phyloP scores from a whole-genome alignment of 1,140 invertebrate species.

The Plutomurus gul region DNA sequence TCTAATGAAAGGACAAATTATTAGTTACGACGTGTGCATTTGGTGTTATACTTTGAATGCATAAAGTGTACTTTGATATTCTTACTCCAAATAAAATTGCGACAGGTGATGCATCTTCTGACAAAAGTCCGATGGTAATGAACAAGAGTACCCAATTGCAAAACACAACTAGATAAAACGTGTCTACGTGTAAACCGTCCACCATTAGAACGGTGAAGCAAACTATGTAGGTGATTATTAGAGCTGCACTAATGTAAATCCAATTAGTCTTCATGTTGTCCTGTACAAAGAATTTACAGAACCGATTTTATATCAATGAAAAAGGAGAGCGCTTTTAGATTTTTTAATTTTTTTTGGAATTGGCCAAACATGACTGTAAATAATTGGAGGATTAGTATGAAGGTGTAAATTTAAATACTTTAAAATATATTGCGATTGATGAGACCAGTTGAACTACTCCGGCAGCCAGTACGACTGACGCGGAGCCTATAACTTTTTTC shows the following conservation, averaged over 20 bases:
- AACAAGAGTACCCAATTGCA: not conserved
- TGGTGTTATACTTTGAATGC: too few species aligned
- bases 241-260: not conserved
- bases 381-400: not conserved
- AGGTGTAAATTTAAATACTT: not conserved
- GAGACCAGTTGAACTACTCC: not conserved
- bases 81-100: slow-evolving; percentile 9
- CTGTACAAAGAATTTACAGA: not conserved
- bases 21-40: not conserved
- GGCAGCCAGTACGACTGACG: not conserved
- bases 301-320: not conserved
- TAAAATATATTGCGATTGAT: not conserved
- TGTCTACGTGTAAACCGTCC: not conserved
- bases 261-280: not conserved
- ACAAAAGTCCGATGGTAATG: not conserved
- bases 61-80: not conserved
- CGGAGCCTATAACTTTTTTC: not conserved
- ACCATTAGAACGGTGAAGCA: not conserved
- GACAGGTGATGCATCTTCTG: not conserved
- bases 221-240: not conserved
- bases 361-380: too few species aligned
- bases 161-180: not conserved
- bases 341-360: not conserved
- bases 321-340: not conserved
- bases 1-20: not conserved